phyloP scores from a whole-genome alignment of 2,888 invertebrate species.

The Cryptus armator region DNA sequence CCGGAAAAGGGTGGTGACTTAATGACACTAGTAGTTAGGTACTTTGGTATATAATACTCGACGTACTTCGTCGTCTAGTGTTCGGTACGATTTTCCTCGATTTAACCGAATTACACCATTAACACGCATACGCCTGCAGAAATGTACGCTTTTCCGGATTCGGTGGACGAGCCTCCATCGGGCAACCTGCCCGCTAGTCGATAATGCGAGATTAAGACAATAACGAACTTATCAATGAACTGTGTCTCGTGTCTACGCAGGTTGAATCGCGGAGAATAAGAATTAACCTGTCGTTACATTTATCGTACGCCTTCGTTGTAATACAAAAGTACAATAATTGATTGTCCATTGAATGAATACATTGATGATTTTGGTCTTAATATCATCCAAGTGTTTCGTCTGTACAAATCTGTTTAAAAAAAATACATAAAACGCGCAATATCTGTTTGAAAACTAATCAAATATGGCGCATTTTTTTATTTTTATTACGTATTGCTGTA shows the following conservation, averaged over 20 bases:
- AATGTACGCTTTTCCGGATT: background rate
- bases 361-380: too few species aligned
- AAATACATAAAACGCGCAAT: too few species aligned
- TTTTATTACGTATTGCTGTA: too few species aligned
- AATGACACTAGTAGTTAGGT: slow-evolving; percentile 52
- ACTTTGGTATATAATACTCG: background rate
- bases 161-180: background rate
- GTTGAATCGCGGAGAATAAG: background rate
- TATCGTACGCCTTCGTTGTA: too few species aligned
- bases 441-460: too few species aligned
- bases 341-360: too few species aligned
- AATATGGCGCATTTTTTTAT: too few species aligned
- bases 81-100: background rate
- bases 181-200: slow-evolving; percentile 24
- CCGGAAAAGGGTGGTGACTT: slow-evolving; percentile 23
- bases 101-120: slow-evolving; percentile 14
- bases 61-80: background rate
- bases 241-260: background rate
- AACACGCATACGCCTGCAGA: background rate
- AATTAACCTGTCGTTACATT: background rate
- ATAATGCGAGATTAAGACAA: slow-evolving; percentile 43
- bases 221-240: slow-evolving; percentile 9
- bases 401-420: too few species aligned
- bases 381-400: too few species aligned
- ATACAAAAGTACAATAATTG: too few species aligned